Percentiles rank a stretch among this genome's conserved stretches.
Conservation (phyloP, 2,797 vertebrate species). For the Sylvilagus floridanus region DNA sequence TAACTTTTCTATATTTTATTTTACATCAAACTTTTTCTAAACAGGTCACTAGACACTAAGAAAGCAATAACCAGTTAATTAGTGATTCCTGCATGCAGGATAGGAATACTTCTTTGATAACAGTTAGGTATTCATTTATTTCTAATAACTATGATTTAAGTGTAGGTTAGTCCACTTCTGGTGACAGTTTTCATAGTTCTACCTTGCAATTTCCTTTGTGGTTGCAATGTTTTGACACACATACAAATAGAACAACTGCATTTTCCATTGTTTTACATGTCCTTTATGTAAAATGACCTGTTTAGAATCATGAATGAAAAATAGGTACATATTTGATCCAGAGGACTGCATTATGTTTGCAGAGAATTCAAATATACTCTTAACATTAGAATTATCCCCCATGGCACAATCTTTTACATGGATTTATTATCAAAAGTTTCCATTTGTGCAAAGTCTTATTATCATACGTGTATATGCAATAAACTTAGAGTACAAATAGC, state of each 20-base stretch:
- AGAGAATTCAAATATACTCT: conserved; percentile 71
- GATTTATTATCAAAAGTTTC: conserved; percentile 78
- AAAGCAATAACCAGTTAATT: background rate
- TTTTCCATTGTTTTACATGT: conserved; percentile 58
- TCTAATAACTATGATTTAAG: background rate
- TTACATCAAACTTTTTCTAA: conserved; percentile 44
- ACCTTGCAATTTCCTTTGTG: background rate
- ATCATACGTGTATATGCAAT: conserved; percentile 77
- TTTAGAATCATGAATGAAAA: conserved; percentile 74
- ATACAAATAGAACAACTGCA: conserved; percentile 14
- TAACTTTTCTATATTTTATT: background rate
- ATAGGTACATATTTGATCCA: conserved; percentile 58
- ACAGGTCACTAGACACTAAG: background rate
- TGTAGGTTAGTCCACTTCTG: background rate
- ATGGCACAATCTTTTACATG: conserved; percentile 67
- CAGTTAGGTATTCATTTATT: conserved; percentile 8
- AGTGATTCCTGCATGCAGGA: background rate
- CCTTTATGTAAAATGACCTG: conserved; percentile 69
- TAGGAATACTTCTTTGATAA: background rate
- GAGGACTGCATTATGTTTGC: conserved; percentile 46
- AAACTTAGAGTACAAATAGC: conserved; percentile 78
- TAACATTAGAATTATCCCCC: conserved; percentile 71
- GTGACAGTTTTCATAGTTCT: background rate
- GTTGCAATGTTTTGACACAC: conserved; percentile 2
- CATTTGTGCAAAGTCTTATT: conserved; percentile 80